phyloP scores from a whole-genome alignment of 2,113 vertebrate species.

The crab-eating macaque (Macaca fascicularis) region DNA sequence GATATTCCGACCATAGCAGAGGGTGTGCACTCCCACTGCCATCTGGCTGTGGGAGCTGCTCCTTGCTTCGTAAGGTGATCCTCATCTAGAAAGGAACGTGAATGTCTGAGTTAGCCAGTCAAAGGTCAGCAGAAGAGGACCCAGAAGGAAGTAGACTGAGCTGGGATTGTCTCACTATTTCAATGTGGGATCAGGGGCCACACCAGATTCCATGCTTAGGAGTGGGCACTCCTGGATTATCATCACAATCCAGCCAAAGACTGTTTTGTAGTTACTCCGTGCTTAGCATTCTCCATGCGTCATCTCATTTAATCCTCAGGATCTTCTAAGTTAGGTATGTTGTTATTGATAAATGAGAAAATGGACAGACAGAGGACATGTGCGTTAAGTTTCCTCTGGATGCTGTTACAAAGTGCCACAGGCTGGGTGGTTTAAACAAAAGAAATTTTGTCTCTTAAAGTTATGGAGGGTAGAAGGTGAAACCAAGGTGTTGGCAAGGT shows the following conservation, averaged over 20 bases:
- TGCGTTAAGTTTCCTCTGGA: background rate
- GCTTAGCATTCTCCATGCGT: background rate
- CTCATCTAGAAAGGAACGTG: background rate
- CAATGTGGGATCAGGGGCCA: background rate
- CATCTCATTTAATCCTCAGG: fast-evolving
- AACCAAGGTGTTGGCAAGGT: background rate
- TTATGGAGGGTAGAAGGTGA: background rate
- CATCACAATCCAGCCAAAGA: too few relatives aligned
- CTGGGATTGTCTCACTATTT: fast-evolving
- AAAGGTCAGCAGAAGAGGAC: background rate
- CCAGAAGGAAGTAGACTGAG: background rate
- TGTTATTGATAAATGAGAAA: too few relatives aligned
- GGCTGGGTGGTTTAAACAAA: background rate
- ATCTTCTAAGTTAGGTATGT: too few relatives aligned
- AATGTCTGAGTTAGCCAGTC: too few relatives aligned
- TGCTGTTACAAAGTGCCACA: background rate
- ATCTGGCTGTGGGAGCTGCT: background rate
- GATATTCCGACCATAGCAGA: background rate
- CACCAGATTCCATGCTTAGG: background rate
- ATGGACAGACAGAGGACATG: background rate
- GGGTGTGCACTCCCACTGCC: fast-evolving
- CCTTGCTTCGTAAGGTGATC: background rate
- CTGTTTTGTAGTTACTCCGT: fast-evolving
- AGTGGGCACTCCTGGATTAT: background rate
- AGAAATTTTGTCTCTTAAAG: background rate